Conservation (phyloP, 2,797 vertebrate genomes). For the Rhodeus uyekii region DNA sequence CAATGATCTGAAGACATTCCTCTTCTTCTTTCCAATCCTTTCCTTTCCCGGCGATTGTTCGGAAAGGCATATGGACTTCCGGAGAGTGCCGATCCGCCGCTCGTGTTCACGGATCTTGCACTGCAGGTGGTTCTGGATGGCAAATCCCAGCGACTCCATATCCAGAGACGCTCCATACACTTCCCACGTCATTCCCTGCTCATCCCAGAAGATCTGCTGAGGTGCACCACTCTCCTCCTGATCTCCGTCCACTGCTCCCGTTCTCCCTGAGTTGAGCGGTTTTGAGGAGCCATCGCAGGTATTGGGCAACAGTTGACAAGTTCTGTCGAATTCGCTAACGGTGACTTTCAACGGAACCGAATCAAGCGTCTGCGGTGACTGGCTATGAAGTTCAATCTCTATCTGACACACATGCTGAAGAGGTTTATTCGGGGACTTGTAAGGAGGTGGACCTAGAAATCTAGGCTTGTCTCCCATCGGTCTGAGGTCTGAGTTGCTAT, state of each 20-base stretch:
- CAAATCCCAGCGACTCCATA: constrained; percentile 92
- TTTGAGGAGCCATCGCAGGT: not conserved
- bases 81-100: constrained; percentile 45
- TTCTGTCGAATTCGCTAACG: constrained; percentile 34
- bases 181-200: constrained; percentile 95
- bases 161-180: constrained; percentile 95
- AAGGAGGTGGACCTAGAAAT: constrained; percentile 40
- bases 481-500: not conserved
- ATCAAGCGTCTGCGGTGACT: constrained; percentile 44
- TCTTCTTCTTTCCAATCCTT: constrained; percentile 78
- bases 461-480: constrained; percentile 18
- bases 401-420: constrained; percentile 67
- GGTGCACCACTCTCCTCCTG: constrained; percentile 58
- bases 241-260: not conserved
- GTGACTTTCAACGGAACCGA: not conserved
- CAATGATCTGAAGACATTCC: constrained; percentile 79
- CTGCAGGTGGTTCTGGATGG: constrained; percentile 97
- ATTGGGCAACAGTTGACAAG: not conserved
- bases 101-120: constrained; percentile 96
- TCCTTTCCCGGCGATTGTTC: constrained; percentile 76
- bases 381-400: constrained; percentile 60
- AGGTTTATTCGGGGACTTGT: constrained; percentile 39
- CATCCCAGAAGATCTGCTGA: constrained; percentile 86
- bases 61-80: constrained; percentile 46
- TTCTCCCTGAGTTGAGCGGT: not conserved